phyloP scores from a whole-genome alignment of 1,140 invertebrate genomes.

The Pararge aegeria region DNA sequence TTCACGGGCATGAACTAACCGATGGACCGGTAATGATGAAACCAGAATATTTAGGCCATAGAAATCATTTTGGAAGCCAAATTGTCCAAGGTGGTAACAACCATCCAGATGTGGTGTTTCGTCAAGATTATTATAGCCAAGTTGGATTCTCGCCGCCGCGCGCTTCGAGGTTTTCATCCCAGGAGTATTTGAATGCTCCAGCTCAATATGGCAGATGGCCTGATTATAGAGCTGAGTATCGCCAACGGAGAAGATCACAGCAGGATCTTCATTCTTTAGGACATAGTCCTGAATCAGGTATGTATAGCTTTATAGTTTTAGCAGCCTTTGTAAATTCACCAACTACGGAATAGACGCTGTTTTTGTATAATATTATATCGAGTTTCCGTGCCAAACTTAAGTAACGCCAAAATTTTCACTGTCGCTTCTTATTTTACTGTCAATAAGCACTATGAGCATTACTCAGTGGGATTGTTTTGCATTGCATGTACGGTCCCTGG shows the following conservation, averaged over 20 bases:
- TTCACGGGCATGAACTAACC: constrained; percentile 74
- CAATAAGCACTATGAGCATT: too few species aligned
- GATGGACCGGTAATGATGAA: constrained; percentile 60
- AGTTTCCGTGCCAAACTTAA: too few species aligned
- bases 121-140: constrained; percentile 71
- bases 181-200: constrained; percentile 75
- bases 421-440: too few species aligned
- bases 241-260: constrained; percentile 69
- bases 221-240: constrained; percentile 58
- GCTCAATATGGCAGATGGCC: constrained; percentile 64
- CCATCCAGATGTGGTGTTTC: constrained; percentile 74
- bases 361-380: too few species aligned
- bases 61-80: constrained; percentile 66
- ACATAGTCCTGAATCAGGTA: constrained; percentile 73
- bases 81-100: constrained; percentile 58
- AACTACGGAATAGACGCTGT: too few species aligned
- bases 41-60: constrained; percentile 62
- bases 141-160: constrained; percentile 67
- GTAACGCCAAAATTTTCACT: too few species aligned
- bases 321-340: too few species aligned
- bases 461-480: too few species aligned
- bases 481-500: too few species aligned
- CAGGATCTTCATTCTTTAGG: constrained; percentile 75
- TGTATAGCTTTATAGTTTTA: not conserved
- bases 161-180: constrained; percentile 74